These are phyloP conservation scores for Clarias magur DNA, from an alignment of 2,113 vertebrate genomes.

Conservation along the genomic window DNA sequence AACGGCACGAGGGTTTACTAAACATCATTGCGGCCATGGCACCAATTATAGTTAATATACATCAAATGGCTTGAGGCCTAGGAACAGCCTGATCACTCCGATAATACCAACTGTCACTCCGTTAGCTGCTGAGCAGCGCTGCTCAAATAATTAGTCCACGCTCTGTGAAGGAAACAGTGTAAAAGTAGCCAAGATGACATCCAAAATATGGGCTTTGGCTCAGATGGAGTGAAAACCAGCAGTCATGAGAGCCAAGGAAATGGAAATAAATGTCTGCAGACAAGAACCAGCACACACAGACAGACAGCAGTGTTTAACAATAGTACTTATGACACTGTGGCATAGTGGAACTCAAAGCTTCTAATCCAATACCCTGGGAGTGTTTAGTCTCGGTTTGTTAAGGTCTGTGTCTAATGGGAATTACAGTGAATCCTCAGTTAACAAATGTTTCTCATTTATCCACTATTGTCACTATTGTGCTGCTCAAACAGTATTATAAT, in stretches of 20 bases:
- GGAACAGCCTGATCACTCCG: constrained; percentile 76
- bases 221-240: constrained; percentile 67
- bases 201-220: constrained; percentile 69
- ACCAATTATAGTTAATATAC: constrained; percentile 84
- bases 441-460: not conserved
- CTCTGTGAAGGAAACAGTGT: constrained; percentile 73
- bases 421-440: not conserved
- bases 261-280: constrained; percentile 48
- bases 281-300: constrained; percentile 11
- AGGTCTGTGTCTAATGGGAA: constrained; percentile 7
- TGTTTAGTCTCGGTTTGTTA: constrained; percentile 33
- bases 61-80: constrained; percentile 72
- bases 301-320: constrained; percentile 57
- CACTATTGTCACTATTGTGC: not conserved
- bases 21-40: constrained; percentile 74
- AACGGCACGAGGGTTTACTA: constrained; percentile 78
- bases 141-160: constrained; percentile 77
- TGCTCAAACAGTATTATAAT: not conserved
- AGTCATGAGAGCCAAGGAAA: constrained; percentile 31
- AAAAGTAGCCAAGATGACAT: constrained; percentile 68
- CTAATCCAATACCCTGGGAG: constrained; percentile 21
- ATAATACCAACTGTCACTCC: constrained; percentile 80
- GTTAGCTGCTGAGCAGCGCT: constrained; percentile 63
- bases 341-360: constrained; percentile 26
- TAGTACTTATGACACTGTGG: constrained; percentile 41